A percentile compares a stretch with the other conserved stretches of the same genome.
Evolutionary conservation across 2,113 vertebrate species (phyloP).

Genomic region (Ibidorhyncha struthersii): DNA sequence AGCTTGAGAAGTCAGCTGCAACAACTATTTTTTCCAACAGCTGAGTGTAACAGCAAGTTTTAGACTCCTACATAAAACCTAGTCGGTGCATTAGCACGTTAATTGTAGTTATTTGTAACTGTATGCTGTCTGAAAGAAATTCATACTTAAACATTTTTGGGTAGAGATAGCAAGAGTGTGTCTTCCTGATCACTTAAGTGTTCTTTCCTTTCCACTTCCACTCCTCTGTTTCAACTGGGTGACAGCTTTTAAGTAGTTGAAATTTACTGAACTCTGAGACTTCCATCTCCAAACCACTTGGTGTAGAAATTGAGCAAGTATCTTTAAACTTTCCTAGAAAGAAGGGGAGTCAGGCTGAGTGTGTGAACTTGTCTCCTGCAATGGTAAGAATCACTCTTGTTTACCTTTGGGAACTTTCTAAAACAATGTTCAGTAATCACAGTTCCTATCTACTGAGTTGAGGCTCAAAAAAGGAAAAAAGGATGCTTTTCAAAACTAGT

Average conservation of each 20-base stretch:
- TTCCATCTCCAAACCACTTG: background rate
- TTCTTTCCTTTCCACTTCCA: background rate
- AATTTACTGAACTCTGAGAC: background rate
- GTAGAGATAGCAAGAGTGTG: background rate
- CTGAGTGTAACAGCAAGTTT: background rate
- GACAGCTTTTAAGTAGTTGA: background rate
- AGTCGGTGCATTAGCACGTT: background rate
- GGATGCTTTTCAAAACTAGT: background rate
- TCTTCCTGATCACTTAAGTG: background rate
- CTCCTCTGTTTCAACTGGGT: background rate
- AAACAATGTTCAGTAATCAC: background rate
- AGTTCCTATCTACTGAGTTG: background rate
- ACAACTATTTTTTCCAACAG: background rate
- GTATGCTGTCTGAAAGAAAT: background rate
- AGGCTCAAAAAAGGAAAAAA: background rate
- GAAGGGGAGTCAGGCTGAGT: background rate
- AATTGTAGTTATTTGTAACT: background rate
- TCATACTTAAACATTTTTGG: background rate
- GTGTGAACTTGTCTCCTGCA: background rate
- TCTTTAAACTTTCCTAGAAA: background rate
- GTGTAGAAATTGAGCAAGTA: background rate
- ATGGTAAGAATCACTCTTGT: background rate
- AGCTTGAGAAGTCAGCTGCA: background rate
- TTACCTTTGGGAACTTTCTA: background rate
- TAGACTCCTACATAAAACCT: background rate